phyloP scores from a whole-genome alignment of 2,888 invertebrate genomes.

The Ditula angustiorana region DNA sequence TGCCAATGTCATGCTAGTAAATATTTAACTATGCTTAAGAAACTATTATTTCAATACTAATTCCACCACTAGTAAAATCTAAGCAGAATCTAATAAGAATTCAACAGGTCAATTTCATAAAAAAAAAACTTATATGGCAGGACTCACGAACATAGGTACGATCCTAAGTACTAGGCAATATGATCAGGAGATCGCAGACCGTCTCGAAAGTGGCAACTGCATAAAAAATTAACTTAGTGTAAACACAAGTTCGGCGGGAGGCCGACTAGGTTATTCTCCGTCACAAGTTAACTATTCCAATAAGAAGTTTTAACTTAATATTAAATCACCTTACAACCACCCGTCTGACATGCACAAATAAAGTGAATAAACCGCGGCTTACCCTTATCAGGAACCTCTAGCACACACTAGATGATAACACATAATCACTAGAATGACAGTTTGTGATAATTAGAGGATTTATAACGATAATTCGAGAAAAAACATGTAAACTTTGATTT shows the following conservation, averaged over 20 bases:
- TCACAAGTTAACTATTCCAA: conserved; percentile 43
- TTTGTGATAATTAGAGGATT: conserved; percentile 59
- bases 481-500: conserved; percentile 77
- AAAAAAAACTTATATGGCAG: too few species aligned
- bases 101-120: conserved; percentile 45
- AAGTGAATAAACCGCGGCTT: conserved; percentile 64
- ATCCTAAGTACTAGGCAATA: conserved; percentile 20
- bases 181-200: not conserved
- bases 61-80: not conserved
- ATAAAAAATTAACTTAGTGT: conserved; percentile 23
- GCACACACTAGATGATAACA: conserved; percentile 73
- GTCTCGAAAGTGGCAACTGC: conserved; percentile 15
- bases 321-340: conserved; percentile 51
- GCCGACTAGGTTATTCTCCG: conserved; percentile 18
- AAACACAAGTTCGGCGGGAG: conserved; percentile 18
- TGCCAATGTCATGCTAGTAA: conserved; percentile 22
- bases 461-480: conserved; percentile 61
- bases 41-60: conserved; percentile 7
- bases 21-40: conserved; percentile 13
- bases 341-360: conserved; percentile 57
- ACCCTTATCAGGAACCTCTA: conserved; percentile 79
- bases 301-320: conserved; percentile 47
- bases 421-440: conserved; percentile 78
- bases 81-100: conserved; percentile 55
- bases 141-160: conserved; percentile 26